These are phyloP conservation scores for Drosophila seguyi DNA, from an alignment of 1,140 invertebrate species.

Conservation along the genomic window DNA sequence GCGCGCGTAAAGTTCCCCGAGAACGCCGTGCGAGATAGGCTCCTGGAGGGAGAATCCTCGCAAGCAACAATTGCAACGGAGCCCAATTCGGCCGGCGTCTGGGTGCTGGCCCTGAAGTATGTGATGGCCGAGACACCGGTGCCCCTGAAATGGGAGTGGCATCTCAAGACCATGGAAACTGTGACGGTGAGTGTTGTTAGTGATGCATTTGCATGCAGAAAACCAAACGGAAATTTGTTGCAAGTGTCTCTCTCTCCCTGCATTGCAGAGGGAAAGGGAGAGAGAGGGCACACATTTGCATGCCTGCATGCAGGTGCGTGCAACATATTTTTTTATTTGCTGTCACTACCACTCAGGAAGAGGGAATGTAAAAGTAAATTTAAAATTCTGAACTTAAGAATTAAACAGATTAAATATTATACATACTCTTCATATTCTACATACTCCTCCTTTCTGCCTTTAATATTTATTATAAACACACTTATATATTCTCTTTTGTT, in stretches of 20 bases:
- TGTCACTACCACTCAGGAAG: too few relatives aligned
- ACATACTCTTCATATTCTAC: too few relatives aligned
- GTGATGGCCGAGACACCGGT: constrained; percentile 23
- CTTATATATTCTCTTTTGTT: neutral
- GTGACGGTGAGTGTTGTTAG: constrained; percentile 13
- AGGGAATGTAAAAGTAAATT: too few relatives aligned
- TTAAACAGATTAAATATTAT: too few relatives aligned
- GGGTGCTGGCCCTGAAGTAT: constrained; percentile 60
- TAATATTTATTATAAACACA: too few relatives aligned
- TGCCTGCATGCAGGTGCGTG: neutral
- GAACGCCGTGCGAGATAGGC: constrained; percentile 15
- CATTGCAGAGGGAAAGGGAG: too few relatives aligned
- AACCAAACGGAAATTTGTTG: neutral
- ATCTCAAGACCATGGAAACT: constrained; percentile 9
- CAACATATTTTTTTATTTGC: too few relatives aligned
- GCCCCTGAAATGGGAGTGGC: constrained; percentile 69
- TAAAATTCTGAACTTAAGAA: too few relatives aligned
- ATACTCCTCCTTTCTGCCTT: too few relatives aligned
- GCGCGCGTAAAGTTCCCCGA: constrained; percentile 59
- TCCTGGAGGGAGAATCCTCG: constrained; percentile 7
- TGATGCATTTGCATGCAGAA: too few relatives aligned
- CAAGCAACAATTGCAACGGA: neutral
- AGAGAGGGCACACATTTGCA: neutral
- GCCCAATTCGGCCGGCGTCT: neutral
- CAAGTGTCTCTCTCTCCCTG: neutral